phyloP scores from a whole-genome alignment of 2,797 vertebrate genomes.

The Sebastes hubbsi region DNA sequence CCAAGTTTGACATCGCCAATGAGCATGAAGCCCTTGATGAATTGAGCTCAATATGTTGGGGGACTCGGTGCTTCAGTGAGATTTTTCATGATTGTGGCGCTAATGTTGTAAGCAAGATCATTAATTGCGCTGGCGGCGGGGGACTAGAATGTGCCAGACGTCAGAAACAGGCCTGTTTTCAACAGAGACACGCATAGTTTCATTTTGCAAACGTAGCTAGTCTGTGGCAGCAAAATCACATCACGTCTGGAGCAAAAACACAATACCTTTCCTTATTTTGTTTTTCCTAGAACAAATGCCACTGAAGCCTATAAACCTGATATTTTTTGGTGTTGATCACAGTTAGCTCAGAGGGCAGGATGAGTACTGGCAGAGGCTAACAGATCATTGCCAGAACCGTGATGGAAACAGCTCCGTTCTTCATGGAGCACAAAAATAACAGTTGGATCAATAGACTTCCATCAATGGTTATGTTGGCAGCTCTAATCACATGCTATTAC shows the following conservation, averaged over 20 bases:
- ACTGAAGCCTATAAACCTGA: not conserved
- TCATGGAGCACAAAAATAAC: conserved; percentile 10
- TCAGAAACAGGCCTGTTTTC: conserved; percentile 14
- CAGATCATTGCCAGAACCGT: conserved; percentile 23
- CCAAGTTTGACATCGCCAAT: conserved; percentile 60
- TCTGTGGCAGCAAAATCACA: conserved; percentile 23
- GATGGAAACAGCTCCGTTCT: conserved; percentile 10
- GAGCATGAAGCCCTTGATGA: conserved; percentile 64
- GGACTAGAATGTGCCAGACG: conserved; percentile 40
- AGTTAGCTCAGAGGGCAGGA: conserved; percentile 3
- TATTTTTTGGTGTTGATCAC: conserved; percentile 25
- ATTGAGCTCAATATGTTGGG: conserved; percentile 63
- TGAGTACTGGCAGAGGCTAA: conserved; percentile 1
- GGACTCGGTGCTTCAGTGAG: conserved; percentile 38
- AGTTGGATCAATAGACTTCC: conserved; percentile 39
- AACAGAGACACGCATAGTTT: not conserved
- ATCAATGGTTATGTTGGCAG: conserved; percentile 12
- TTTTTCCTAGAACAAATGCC: not conserved
- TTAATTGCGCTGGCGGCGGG: conserved; percentile 63
- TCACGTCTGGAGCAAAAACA: not conserved
- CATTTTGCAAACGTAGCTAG: conserved; percentile 7
- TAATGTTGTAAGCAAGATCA: conserved; percentile 71
- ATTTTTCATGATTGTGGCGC: conserved; percentile 69
- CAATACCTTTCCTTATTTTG: conserved; percentile 17
- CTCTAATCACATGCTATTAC: conserved; percentile 11